phyloP scores from a whole-genome alignment of 2,888 invertebrate genomes.

The Gandaritis pyraliata region DNA sequence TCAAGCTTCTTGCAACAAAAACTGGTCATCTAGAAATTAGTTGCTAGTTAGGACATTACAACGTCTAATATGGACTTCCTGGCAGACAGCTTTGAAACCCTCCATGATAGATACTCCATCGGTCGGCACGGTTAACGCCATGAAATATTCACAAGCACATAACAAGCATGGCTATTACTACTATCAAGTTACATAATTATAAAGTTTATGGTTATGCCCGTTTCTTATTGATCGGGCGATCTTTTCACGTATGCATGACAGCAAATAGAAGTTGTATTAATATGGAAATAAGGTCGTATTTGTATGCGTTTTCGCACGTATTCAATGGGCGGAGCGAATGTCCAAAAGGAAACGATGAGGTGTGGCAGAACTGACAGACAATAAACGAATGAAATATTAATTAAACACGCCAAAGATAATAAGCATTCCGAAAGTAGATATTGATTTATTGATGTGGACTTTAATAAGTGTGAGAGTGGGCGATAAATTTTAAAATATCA shows the following conservation, averaged over 20 bases:
- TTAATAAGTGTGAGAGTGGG: slow-evolving; percentile 5
- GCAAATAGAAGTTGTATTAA: slow-evolving; percentile 21
- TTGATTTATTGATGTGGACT: slow-evolving; percentile 15
- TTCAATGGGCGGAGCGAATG: slow-evolving; percentile 38
- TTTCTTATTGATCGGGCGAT: slow-evolving; percentile 31
- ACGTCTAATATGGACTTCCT: slow-evolving; percentile 31
- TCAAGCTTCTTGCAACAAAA: slow-evolving; percentile 17
- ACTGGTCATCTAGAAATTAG: slow-evolving; percentile 22
- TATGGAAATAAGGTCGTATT: slow-evolving; percentile 26
- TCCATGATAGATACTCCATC: slow-evolving; percentile 8
- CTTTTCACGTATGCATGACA: slow-evolving; percentile 28
- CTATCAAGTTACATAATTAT: slow-evolving; percentile 49
- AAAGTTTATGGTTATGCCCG: slow-evolving; percentile 45
- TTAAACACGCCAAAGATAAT: slow-evolving; percentile 18
- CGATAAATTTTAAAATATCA: slow-evolving; percentile 29
- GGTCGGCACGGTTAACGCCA: slow-evolving; percentile 22
- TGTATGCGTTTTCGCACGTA: slow-evolving; percentile 34
- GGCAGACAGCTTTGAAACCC: slow-evolving; percentile 25
- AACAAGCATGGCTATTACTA: slow-evolving; percentile 35
- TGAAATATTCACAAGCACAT: slow-evolving; percentile 23
- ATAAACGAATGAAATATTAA: slow-evolving; percentile 34
- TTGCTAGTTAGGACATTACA: slow-evolving; percentile 19
- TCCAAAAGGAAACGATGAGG: slow-evolving; percentile 32
- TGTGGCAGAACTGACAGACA: slow-evolving; percentile 25
- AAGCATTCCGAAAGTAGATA: slow-evolving; percentile 10